phyloP scores from a whole-genome alignment of 2,888 invertebrate species.

The Deroplatys truncata region DNA sequence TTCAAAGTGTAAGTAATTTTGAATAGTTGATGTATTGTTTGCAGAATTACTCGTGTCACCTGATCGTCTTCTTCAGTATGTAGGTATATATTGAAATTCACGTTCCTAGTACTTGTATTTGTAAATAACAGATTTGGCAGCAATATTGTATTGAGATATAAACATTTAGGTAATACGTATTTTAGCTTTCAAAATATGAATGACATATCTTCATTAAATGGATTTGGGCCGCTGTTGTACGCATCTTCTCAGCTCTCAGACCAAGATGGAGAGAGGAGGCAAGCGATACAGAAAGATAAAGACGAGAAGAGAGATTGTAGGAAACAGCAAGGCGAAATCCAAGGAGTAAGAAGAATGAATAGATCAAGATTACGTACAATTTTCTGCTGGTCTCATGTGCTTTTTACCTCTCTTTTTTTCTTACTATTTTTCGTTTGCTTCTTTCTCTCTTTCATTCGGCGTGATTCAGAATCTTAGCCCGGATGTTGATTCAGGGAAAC shows the following conservation, averaged over 20 bases:
- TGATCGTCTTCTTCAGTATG: too few species aligned
- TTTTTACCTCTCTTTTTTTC: slow-evolving; percentile 12
- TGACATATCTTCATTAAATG: too few species aligned
- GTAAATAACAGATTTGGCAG: too few species aligned
- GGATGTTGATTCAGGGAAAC: slow-evolving; percentile 28
- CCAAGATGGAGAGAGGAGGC: background rate
- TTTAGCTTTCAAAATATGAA: too few species aligned
- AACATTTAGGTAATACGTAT: too few species aligned
- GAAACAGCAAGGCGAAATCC: background rate
- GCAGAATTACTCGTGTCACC: too few species aligned
- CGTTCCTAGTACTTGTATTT: too few species aligned
- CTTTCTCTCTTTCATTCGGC: background rate
- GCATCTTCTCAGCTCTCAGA: background rate
- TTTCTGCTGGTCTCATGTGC: slow-evolving; percentile 26
- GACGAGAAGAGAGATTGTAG: background rate
- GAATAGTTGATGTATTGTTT: too few species aligned
- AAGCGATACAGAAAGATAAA: slow-evolving; percentile 10
- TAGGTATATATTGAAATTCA: too few species aligned
- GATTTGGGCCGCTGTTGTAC: background rate
- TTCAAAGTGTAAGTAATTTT: too few species aligned
- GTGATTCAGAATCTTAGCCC: slow-evolving; percentile 11
- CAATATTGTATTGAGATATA: too few species aligned
- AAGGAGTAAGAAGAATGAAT: slow-evolving; percentile 17
- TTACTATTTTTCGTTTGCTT: background rate
- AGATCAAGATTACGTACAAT: slow-evolving; percentile 27